These are phyloP conservation scores for Baronia brevicornis DNA, from an alignment of 2,888 invertebrate species.

Conservation along the genomic window DNA sequence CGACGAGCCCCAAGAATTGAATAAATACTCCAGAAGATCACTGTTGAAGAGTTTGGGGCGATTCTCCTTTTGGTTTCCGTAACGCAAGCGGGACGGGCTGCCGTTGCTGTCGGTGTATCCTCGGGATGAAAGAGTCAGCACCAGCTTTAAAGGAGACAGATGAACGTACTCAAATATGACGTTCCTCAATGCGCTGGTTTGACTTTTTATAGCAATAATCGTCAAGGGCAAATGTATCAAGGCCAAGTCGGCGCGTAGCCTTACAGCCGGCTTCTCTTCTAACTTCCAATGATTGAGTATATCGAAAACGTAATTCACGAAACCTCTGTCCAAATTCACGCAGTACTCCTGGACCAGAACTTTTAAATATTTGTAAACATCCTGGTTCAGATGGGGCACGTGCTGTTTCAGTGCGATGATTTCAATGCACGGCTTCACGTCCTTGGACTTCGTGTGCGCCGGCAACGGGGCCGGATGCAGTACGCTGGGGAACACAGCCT, in stretches of 20 bases:
- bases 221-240: constrained; percentile 76
- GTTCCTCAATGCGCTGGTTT: constrained; percentile 45
- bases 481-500: constrained; percentile 82
- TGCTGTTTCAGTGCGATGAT: constrained; percentile 71
- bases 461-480: constrained; percentile 77
- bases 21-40: constrained; percentile 77
- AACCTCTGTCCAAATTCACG: constrained; percentile 81
- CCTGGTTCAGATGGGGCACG: constrained; percentile 63
- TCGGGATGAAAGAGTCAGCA: constrained; percentile 76
- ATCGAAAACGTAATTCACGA: constrained; percentile 77
- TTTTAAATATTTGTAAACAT: constrained; percentile 78
- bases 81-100: constrained; percentile 41
- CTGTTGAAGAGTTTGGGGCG: constrained; percentile 71
- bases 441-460: constrained; percentile 45
- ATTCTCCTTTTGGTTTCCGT: constrained; percentile 57
- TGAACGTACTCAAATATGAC: constrained; percentile 75
- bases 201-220: constrained; percentile 57
- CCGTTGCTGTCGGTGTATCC: constrained; percentile 50
- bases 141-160: constrained; percentile 75
- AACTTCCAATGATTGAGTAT: constrained; percentile 77
- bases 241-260: constrained; percentile 73
- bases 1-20: constrained; percentile 79
- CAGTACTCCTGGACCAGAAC: constrained; percentile 80
- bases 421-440: constrained; percentile 76
- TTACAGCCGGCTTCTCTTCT: constrained; percentile 74